Evolutionary conservation across 2,888 invertebrate genomes (phyloP), one percentile per base, ranked within the genome.

Genomic region (Lacanobia wlatinum): DNA sequence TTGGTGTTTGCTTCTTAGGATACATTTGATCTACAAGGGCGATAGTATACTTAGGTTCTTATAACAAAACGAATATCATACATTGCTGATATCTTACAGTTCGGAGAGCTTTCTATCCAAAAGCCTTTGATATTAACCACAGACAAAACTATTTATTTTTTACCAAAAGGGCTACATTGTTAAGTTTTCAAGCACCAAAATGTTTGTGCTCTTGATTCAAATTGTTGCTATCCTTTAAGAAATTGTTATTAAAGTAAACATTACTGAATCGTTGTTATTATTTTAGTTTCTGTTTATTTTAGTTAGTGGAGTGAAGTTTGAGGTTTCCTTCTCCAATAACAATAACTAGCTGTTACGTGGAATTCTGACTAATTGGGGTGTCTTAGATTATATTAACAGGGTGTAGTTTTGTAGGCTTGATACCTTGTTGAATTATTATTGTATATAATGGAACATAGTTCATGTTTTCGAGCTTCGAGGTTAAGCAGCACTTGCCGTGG

Each of bases 251-350:
- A 81, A 61, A 68, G 68, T 63, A 72, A 82, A 84, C 73, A 75
- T 23, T 62, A 43, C 21, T 8, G 43, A 66, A 76, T 83, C 78
- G 63, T 62, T 72, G 79, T 75, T 81, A 82, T 83, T 78, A 76
- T 78, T 78, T 23, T 67, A 60, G 76, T 80, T 80, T 70, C 65
- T 82, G 60, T 78, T 76, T 73, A 80, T 76, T 84, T 85, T 80
- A 78, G 74, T 74, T 76, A 81, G 52, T 69, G 66, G 81, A 81
- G 73, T 83, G 74, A 78, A 84, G 56, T 83, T 80, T 55, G 72
- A 68, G 68, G 60, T 53, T 70, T 56, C n/a, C 52, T 60, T 60
- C 18, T 61, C 55, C 34, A 69, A 69, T 73, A 73, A 82, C 46
- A 80, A 66, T 43, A 14, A 43, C 21, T 43, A 14, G 14, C 21